Evolutionary conservation across 2,113 vertebrate genomes (phyloP).

Genomic region (Misgurnus anguillicaudatus): DNA sequence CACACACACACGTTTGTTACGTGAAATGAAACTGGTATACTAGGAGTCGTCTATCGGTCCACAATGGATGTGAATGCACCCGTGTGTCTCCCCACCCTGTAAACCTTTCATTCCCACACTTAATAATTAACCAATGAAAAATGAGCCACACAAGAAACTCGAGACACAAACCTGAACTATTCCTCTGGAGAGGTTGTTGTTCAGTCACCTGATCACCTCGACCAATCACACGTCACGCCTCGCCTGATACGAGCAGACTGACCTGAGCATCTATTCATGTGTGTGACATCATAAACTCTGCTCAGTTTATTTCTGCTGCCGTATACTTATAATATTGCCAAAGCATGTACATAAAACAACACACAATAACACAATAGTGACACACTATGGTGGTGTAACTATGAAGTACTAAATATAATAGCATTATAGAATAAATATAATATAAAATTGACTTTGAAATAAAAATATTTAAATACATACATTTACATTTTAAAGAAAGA

Average conservation of each 20-base stretch:
- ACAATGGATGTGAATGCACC: constrained; percentile 16
- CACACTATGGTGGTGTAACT: too few relatives aligned
- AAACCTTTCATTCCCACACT: constrained; percentile 50
- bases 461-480: too few relatives aligned
- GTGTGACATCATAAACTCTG: constrained; percentile 43
- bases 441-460: too few relatives aligned
- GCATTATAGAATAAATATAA: too few relatives aligned
- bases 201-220: constrained; percentile 8
- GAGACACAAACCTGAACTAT: constrained; percentile 44
- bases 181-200: constrained; percentile 37
- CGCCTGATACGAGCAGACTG: constrained; percentile 20
- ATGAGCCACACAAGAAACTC: background rate
- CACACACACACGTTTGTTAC: constrained; percentile 39
- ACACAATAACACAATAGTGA: too few relatives aligned
- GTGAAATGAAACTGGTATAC: constrained; percentile 38
- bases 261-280: constrained; percentile 20
- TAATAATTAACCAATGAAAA: constrained; percentile 52
- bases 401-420: too few relatives aligned
- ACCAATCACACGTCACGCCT: constrained; percentile 37
- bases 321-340: too few relatives aligned
- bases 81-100: constrained; percentile 18
- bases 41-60: constrained; percentile 6
- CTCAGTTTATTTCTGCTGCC: too few relatives aligned
- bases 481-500: too few relatives aligned
- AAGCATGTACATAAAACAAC: too few relatives aligned